Conservation (phyloP, 2,113 vertebrate species). For the Anas platyrhynchos region DNA sequence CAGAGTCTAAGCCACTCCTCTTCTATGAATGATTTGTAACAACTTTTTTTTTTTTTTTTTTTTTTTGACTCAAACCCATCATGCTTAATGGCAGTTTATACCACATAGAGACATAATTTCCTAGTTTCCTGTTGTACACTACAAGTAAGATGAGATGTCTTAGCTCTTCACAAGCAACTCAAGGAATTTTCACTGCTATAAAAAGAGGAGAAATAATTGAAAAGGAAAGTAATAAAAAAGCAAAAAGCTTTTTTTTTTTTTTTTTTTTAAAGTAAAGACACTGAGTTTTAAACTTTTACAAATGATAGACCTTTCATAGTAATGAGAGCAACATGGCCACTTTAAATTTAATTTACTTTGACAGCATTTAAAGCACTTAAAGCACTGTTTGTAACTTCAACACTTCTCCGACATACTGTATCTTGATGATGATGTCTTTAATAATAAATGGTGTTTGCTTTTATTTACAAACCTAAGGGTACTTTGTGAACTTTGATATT, state of each 20-base stretch:
- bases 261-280: neutral
- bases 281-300: neutral
- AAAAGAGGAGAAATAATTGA: neutral
- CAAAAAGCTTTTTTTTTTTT: neutral
- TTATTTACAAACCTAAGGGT: neutral
- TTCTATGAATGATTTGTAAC: neutral
- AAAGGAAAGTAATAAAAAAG: neutral
- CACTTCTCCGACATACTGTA: neutral
- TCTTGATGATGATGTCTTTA: neutral
- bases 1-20: neutral
- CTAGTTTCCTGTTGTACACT: neutral
- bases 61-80: neutral
- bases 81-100: neutral
- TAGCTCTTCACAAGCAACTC: neutral
- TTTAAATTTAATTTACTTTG: neutral
- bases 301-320: neutral
- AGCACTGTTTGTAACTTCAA: neutral
- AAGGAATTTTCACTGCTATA: neutral
- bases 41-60: neutral
- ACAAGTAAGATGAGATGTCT: neutral
- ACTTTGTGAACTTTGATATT: neutral
- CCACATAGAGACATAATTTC: too few species aligned
- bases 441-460: neutral
- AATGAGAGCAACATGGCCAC: neutral
- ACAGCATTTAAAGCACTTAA: neutral